phyloP scores from a whole-genome alignment of 1,140 invertebrate genomes.

The Dufourea novaeangliae region DNA sequence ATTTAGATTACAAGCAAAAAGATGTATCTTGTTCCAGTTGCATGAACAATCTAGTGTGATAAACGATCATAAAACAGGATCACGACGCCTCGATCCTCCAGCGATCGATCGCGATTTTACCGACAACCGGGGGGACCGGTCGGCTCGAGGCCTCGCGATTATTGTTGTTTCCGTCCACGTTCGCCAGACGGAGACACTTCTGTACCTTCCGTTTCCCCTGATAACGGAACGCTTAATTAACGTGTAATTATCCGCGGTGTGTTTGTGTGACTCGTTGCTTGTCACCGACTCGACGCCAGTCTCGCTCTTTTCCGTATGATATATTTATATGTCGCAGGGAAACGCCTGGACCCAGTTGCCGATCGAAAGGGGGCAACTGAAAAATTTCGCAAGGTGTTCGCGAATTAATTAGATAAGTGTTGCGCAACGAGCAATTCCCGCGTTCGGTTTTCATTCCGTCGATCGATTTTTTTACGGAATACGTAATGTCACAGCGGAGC shows the following conservation, averaged over 20 bases:
- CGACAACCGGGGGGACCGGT: slow-evolving; percentile 60
- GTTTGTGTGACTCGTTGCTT: no score
- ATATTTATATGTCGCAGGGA: no score
- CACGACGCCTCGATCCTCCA: neutral
- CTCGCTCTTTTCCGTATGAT: neutral
- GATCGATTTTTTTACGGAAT: neutral
- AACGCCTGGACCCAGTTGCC: no score
- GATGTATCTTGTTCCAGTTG: no score
- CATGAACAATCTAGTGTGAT: no score
- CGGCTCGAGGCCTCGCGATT: slow-evolving; percentile 48
- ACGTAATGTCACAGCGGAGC: neutral
- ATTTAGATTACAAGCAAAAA: no score
- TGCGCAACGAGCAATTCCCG: neutral
- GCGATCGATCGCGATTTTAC: slow-evolving; percentile 66
- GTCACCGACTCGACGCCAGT: no score
- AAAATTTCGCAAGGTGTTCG: neutral
- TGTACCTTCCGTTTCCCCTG: slow-evolving; percentile 21
- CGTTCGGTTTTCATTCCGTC: neutral
- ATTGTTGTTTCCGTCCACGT: slow-evolving; percentile 64
- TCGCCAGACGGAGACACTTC: slow-evolving; percentile 78
- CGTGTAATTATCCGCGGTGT: no score
- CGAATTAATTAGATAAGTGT: neutral
- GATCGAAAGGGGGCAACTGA: neutral
- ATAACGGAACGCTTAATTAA: neutral
- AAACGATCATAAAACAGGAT: no score